phyloP scores from a whole-genome alignment of 1,140 invertebrate genomes.

The Panagrolaimus sp. region DNA sequence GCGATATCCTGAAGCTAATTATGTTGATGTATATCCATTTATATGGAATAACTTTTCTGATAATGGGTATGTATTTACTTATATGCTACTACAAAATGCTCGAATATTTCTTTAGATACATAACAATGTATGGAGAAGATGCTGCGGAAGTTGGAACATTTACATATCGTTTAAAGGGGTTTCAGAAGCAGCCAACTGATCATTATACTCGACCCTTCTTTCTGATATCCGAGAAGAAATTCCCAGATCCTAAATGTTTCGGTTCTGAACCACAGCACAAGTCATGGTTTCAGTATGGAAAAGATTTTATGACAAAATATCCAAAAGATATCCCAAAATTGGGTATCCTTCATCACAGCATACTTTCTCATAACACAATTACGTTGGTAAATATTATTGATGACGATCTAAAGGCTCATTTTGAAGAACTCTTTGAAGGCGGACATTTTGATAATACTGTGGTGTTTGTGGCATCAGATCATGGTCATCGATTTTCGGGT shows the following conservation, averaged over 20 bases:
- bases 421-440: conserved; percentile 33
- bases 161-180: conserved; percentile 81
- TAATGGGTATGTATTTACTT: conserved; percentile 62
- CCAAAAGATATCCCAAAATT: conserved; percentile 69
- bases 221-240: conserved; percentile 62
- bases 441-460: conserved; percentile 72
- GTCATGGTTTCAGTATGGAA: conserved; percentile 67
- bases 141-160: conserved; percentile 72
- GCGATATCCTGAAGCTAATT: conserved; percentile 67
- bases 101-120: conserved; percentile 58
- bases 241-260: conserved; percentile 65
- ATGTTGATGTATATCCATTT: conserved; percentile 70
- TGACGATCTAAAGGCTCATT: conserved; percentile 67
- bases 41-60: conserved; percentile 61
- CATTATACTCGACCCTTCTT: conserved; percentile 82
- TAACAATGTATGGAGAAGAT: conserved; percentile 78
- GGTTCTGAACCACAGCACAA: conserved; percentile 66
- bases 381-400: conserved; percentile 71
- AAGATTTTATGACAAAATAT: conserved; percentile 66
- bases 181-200: conserved; percentile 74
- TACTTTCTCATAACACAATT: conserved; percentile 79
- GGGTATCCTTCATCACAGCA: conserved; percentile 76
- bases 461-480: conserved; percentile 61
- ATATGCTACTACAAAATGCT: too few relatives aligned
- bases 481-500: conserved; percentile 66